These are phyloP conservation scores for Clunio marinus DNA, from an alignment of 2,888 invertebrate genomes.

Conservation along the genomic window DNA sequence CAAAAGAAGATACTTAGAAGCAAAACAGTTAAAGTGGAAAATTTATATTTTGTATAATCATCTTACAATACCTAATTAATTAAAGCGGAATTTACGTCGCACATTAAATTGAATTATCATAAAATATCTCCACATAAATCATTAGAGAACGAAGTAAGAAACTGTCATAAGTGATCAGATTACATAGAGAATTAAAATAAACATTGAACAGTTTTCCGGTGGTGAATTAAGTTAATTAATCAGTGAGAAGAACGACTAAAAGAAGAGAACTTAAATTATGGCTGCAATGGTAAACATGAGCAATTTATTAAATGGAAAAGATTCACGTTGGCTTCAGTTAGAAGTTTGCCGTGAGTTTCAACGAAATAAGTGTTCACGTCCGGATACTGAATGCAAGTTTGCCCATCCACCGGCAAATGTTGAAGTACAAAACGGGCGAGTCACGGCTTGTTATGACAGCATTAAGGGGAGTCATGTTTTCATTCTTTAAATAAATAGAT, in stretches of 20 bases:
- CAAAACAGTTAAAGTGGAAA: neutral
- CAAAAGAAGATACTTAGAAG: neutral
- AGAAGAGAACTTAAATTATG: slow-evolving; percentile 48
- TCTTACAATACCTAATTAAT: slow-evolving; percentile 20
- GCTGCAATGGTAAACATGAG: slow-evolving; percentile 95
- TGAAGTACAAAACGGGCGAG: slow-evolving; percentile 99
- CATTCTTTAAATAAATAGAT: neutral
- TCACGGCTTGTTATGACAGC: slow-evolving; percentile 99
- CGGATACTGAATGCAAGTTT: slow-evolving; percentile 99
- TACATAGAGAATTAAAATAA: too few relatives aligned
- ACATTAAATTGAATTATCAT: slow-evolving; percentile 26
- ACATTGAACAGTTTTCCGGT: slow-evolving; percentile 12
- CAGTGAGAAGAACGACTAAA: neutral
- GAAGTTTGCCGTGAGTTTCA: slow-evolving; percentile 99
- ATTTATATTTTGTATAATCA: slow-evolving; percentile 25
- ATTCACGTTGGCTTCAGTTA: slow-evolving; percentile 99
- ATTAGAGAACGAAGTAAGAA: neutral
- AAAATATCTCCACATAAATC: neutral
- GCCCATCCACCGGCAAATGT: slow-evolving; percentile 99
- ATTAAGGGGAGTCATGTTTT: slow-evolving; percentile 88
- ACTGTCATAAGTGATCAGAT: too few relatives aligned
- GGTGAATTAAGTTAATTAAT: neutral
- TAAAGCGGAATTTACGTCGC: slow-evolving; percentile 2
- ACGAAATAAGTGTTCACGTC: slow-evolving; percentile 98
- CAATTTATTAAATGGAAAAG: slow-evolving; percentile 96